Percentiles rank a stretch among this genome's conserved stretches.
Conservation (phyloP, 2,797 vertebrate species). For the Buceros bicornis region DNA sequence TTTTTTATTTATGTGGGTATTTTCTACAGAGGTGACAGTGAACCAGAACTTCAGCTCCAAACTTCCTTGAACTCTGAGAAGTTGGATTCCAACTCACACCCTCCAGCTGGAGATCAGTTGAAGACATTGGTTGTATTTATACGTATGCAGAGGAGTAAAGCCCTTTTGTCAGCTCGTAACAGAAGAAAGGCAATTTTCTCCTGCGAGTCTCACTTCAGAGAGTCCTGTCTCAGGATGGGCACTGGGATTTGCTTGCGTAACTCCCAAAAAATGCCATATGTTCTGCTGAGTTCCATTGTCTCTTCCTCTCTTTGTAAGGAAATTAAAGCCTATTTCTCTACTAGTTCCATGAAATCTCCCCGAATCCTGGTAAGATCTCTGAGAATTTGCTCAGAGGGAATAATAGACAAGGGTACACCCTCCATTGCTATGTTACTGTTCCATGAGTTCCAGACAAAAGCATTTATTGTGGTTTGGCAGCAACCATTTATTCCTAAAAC, state of each 20-base stretch:
- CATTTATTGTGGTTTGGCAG: slow-evolving; percentile 72
- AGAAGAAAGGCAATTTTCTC: neutral
- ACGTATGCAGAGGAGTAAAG: neutral
- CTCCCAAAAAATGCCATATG: neutral
- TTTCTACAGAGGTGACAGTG: neutral
- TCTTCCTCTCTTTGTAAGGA: slow-evolving; percentile 24
- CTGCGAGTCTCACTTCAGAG: neutral
- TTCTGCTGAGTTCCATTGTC: slow-evolving; percentile 51
- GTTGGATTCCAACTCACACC: neutral
- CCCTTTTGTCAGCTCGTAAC: neutral
- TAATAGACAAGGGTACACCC: slow-evolving; percentile 59
- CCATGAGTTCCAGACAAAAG: slow-evolving; percentile 67
- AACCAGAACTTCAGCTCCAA: neutral
- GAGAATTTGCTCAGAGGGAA: slow-evolving; percentile 61
- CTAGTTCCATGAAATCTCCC: slow-evolving; percentile 44
- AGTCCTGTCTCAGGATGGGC: neutral
- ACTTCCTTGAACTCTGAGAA: neutral
- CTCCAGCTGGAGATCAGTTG: neutral
- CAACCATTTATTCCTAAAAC: slow-evolving; percentile 34
- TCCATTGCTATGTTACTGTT: slow-evolving; percentile 67
- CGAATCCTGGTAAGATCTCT: slow-evolving; percentile 45
- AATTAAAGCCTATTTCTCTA: slow-evolving; percentile 45
- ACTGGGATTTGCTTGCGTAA: slow-evolving; percentile 23
- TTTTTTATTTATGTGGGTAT: neutral
- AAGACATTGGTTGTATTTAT: neutral